Evolutionary conservation across 35 echinoderm and acorn worm genomes (phyloP).

Genomic region (Heliocidaris tuberculata): DNA sequence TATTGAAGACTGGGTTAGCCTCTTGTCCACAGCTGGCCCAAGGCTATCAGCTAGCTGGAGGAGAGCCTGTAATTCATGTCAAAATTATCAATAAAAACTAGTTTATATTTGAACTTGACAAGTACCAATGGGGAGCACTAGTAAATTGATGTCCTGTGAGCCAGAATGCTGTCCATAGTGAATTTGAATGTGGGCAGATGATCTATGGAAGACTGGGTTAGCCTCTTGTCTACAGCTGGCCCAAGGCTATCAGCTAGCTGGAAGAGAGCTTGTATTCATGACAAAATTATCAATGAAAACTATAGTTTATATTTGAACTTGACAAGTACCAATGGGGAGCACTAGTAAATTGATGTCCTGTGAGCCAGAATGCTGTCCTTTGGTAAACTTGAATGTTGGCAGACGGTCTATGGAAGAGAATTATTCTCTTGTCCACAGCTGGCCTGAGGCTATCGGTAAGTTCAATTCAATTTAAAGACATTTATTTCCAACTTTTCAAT

Average conservation of each 20-base stretch:
- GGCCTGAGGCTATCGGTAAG: conserved; percentile 70
- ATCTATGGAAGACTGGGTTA: conserved; percentile 45
- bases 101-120: no score
- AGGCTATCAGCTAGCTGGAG: conserved; percentile 69
- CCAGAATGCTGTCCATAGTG: background rate
- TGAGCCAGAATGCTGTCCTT: background rate
- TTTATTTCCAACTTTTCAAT: no score
- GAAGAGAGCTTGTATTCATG: conserved; percentile 54
- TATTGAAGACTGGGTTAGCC: conserved; percentile 51
- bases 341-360: no score
- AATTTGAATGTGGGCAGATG: conserved; percentile 77
- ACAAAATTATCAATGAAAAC: no score
- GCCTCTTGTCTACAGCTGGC: conserved; percentile 70
- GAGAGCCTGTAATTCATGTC: conserved; percentile 51
- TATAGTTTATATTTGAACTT: no score
- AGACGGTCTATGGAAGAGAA: conserved; percentile 49
- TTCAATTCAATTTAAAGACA: no score
- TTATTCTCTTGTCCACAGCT: conserved; percentile 63
- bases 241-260: conserved; percentile 73
- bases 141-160: conserved; percentile 17
- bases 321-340: no score
- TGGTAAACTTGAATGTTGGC: conserved; percentile 69
- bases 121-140: no score
- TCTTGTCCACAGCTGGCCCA: conserved; percentile 73
- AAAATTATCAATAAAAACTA: no score